A percentile compares a stretch with the other conserved stretches of the same genome.
Evolutionary conservation across 2,797 vertebrate species (phyloP).

Genomic region (Periparus ater): DNA sequence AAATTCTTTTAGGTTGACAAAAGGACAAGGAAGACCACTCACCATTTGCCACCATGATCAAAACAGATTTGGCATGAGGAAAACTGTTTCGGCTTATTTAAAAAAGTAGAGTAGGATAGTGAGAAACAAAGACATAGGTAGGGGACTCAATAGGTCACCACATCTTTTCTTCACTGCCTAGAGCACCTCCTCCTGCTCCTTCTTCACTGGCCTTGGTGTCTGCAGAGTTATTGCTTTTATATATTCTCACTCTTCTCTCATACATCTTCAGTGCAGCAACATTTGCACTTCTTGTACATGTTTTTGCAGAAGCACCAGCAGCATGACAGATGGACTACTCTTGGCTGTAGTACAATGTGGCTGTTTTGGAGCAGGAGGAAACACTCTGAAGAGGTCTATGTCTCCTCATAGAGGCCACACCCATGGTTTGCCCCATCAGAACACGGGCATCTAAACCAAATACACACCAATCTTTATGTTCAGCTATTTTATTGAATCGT

Average conservation of each 20-base stretch:
- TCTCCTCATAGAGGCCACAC: neutral
- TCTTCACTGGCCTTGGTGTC: neutral
- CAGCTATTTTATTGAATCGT: neutral
- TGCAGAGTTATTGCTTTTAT: neutral
- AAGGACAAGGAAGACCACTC: neutral
- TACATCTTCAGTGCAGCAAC: neutral
- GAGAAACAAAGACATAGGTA: neutral
- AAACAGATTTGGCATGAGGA: neutral
- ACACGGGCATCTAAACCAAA: neutral
- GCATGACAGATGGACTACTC: neutral
- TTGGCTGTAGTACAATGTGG: neutral
- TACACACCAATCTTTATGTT: neutral
- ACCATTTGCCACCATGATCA: neutral
- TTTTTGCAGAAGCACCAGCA: neutral
- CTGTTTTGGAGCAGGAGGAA: neutral
- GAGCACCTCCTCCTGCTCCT: accelerated
- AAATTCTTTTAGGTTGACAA: neutral
- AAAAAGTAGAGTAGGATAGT: neutral
- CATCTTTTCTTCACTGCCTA: neutral
- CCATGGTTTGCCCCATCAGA: neutral
- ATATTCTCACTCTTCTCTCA: neutral
- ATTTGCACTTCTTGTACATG: neutral
- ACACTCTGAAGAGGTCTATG: neutral
- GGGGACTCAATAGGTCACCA: accelerated
- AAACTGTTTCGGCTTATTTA: neutral